phyloP scores from a whole-genome alignment of 2,113 vertebrate species.

The Megaptera novaeangliae region DNA sequence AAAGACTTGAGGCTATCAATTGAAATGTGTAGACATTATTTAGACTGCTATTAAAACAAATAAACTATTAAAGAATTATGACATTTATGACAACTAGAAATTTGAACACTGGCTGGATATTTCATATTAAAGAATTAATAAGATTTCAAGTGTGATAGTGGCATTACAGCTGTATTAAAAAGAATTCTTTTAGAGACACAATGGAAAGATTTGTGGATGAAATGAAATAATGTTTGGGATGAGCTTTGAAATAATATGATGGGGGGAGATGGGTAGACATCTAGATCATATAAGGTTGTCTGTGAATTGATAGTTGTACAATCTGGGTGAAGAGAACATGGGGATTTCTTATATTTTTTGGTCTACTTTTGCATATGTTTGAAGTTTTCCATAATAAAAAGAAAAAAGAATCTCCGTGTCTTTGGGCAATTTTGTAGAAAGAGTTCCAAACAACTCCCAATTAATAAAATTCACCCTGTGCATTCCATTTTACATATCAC shows the following conservation, averaged over 20 bases:
- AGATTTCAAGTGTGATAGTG: not conserved
- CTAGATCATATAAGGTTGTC: not conserved
- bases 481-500: not conserved
- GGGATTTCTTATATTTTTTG: not conserved
- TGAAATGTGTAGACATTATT: not conserved
- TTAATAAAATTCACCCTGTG: not conserved
- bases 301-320: not conserved
- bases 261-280: not conserved
- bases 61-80: not conserved
- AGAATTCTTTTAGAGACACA: not conserved
- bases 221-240: not conserved
- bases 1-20: not conserved
- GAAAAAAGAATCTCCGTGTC: not conserved
- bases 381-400: not conserved
- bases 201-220: not conserved
- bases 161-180: not conserved
- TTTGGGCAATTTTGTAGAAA: not conserved
- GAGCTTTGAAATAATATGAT: not conserved
- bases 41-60: not conserved
- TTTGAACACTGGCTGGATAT: not conserved
- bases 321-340: not conserved
- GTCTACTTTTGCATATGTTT: not conserved
- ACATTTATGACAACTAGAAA: not conserved
- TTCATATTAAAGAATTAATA: slow-evolving; percentile 12
- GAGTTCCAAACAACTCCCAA: not conserved